Percentiles rank a stretch among this genome's conserved stretches.
Evolutionary conservation across 2,888 invertebrate species (phyloP).

Genomic region (Diarsia rubi): DNA sequence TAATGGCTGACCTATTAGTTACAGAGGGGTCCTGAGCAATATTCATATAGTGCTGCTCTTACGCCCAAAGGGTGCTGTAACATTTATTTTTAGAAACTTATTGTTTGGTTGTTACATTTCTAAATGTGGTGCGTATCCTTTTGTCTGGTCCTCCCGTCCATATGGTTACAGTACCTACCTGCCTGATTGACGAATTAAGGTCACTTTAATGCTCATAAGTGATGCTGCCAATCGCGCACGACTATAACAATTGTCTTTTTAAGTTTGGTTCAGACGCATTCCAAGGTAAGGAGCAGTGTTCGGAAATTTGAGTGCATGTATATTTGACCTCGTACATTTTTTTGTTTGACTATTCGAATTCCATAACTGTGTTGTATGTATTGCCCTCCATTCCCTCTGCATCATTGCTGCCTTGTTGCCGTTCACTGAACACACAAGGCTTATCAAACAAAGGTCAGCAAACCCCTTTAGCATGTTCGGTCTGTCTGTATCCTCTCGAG

Average conservation of each 20-base stretch:
- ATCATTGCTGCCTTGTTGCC: conserved; percentile 12
- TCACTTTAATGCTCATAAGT: conserved; percentile 38
- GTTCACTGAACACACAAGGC: conserved; percentile 11
- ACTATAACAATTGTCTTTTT: conserved; percentile 39
- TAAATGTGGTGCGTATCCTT: conserved; percentile 12
- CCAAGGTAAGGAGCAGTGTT: conserved; percentile 2
- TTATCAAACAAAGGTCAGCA: conserved; percentile 15
- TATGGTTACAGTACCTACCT: conserved; percentile 12
- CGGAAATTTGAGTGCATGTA: not conserved
- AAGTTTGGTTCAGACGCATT: conserved; percentile 14
- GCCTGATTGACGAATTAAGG: conserved; percentile 50
- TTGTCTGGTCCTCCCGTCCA: conserved; percentile 4
- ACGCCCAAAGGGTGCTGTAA: conserved; percentile 37
- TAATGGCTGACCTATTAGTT: conserved; percentile 59
- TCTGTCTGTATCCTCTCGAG: conserved; percentile 1
- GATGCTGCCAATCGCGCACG: conserved; percentile 38
- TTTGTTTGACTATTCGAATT: not conserved
- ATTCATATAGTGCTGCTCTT: conserved; percentile 38
- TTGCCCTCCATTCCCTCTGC: not conserved
- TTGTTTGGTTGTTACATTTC: not conserved
- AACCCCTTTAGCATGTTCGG: not conserved
- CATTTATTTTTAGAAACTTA: conserved; percentile 36
- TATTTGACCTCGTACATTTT: not conserved
- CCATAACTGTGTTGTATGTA: not conserved
- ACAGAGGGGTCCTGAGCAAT: conserved; percentile 43